Percentiles rank a stretch among this genome's conserved stretches.
Evolutionary conservation across 1,140 invertebrate genomes (phyloP).

Genomic region (Pogonomyrmex californicus): DNA sequence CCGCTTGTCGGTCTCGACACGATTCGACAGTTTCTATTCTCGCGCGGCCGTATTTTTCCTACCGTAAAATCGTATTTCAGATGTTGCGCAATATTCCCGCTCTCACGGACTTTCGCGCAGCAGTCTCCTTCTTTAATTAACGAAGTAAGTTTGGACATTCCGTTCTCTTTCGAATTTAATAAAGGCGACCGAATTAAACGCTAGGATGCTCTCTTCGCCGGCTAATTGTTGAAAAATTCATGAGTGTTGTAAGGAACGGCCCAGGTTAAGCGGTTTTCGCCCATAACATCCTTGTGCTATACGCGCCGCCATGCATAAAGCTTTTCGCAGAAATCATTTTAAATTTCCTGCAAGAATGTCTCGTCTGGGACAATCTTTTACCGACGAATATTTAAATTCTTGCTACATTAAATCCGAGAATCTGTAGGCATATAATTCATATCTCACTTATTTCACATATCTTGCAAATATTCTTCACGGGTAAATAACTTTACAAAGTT

Average conservation of each 20-base stretch:
- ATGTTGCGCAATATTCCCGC: constrained; percentile 52
- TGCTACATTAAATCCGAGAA: constrained; percentile 14
- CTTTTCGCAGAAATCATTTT: constrained; percentile 31
- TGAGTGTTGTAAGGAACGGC: constrained; percentile 43
- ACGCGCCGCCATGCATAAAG: constrained; percentile 31
- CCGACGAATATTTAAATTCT: constrained; percentile 19
- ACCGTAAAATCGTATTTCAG: constrained; percentile 62
- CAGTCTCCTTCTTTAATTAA: constrained; percentile 51
- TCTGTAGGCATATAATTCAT: background rate
- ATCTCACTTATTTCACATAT: no score
- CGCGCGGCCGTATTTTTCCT: constrained; percentile 53
- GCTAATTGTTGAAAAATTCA: constrained; percentile 64
- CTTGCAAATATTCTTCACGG: background rate
- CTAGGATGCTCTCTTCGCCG: constrained; percentile 29
- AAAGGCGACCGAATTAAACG: constrained; percentile 57
- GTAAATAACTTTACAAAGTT: background rate
- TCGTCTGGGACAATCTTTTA: background rate
- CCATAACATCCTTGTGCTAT: constrained; percentile 38
- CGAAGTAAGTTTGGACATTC: constrained; percentile 51
- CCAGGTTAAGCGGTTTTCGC: constrained; percentile 49
- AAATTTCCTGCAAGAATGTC: constrained; percentile 38
- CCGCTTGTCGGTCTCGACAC: constrained; percentile 50
- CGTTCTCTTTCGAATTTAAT: constrained; percentile 55
- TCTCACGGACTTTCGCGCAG: background rate
- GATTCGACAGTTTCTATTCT: constrained; percentile 59